Evolutionary conservation across 2,113 vertebrate genomes (phyloP).

Genomic region (Vanacampus margaritifer): DNA sequence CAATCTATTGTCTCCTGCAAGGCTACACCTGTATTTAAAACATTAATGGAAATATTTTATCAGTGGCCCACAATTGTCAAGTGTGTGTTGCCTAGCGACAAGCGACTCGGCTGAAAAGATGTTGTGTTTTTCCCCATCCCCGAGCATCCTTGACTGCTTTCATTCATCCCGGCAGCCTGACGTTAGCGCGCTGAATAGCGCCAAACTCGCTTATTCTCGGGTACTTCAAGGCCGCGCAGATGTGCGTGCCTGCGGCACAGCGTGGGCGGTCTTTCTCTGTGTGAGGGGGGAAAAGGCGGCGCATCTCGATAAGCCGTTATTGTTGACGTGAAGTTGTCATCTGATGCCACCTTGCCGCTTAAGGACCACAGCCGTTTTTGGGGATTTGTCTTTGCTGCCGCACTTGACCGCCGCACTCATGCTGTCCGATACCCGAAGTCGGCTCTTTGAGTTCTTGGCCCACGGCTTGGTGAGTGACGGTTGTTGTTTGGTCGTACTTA

Average conservation of each 20-base stretch:
- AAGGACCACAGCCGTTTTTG: slow-evolving; percentile 22
- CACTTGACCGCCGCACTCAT: slow-evolving; percentile 40
- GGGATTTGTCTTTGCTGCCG: slow-evolving; percentile 24
- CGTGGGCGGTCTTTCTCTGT: slow-evolving; percentile 22
- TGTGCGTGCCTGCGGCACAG: slow-evolving; percentile 28
- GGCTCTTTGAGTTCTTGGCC: slow-evolving; percentile 74
- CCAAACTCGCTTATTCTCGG: slow-evolving; percentile 40
- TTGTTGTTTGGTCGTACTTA: slow-evolving; percentile 11
- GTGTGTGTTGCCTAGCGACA: slow-evolving; percentile 43
- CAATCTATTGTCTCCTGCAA: background rate
- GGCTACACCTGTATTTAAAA: background rate
- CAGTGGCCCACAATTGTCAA: slow-evolving; percentile 7
- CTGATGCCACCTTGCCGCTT: slow-evolving; percentile 22
- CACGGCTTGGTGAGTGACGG: slow-evolving; percentile 68
- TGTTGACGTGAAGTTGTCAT: slow-evolving; percentile 29
- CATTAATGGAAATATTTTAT: background rate
- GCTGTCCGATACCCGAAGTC: slow-evolving; percentile 67
- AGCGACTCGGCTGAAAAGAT: slow-evolving; percentile 49
- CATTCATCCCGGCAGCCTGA: slow-evolving; percentile 38
- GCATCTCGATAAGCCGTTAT: slow-evolving; percentile 26
- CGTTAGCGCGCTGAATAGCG: slow-evolving; percentile 39
- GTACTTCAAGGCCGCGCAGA: slow-evolving; percentile 55
- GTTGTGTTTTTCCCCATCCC: background rate
- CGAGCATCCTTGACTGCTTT: slow-evolving; percentile 57
- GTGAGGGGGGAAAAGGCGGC: background rate